Conservation (phyloP, 2,888 invertebrate genomes). For the Leucophenga montana region DNA sequence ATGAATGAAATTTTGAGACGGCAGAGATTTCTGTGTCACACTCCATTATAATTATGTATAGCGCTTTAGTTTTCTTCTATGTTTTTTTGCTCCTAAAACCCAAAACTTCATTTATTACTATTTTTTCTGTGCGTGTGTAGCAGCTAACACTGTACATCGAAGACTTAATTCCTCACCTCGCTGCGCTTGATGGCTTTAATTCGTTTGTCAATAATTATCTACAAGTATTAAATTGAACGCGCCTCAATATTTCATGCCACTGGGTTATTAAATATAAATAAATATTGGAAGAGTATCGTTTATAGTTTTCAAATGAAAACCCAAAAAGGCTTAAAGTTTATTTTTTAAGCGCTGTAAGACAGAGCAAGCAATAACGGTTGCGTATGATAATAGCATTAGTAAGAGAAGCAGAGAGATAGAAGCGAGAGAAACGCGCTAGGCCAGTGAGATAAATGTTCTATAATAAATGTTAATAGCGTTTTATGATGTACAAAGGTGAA, state of each 20-base stretch:
- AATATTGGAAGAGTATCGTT: background rate
- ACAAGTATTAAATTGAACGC: background rate
- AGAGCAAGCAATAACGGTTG: constrained; percentile 27
- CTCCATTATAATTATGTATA: too few relatives aligned
- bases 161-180: background rate
- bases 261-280: constrained; percentile 7
- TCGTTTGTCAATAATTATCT: background rate
- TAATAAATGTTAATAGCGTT: constrained; percentile 70
- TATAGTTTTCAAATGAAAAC: constrained; percentile 8
- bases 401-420: constrained; percentile 39
- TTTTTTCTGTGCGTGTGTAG: too few relatives aligned
- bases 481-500: constrained; percentile 50
- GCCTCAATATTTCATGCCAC: constrained; percentile 3
- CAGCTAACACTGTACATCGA: too few relatives aligned
- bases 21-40: too few relatives aligned
- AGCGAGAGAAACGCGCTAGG: background rate
- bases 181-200: background rate
- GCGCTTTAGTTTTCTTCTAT: too few relatives aligned
- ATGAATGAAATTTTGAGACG: too few relatives aligned
- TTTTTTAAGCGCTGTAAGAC: background rate
- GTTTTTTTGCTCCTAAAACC: too few relatives aligned
- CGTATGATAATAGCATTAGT: too few relatives aligned
- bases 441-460: constrained; percentile 46
- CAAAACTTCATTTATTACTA: too few relatives aligned
- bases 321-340: constrained; percentile 6